Base-by-base conservation (phyloP, 2,113 vertebrate species). In the Sebastes fasciatus region DNA sequence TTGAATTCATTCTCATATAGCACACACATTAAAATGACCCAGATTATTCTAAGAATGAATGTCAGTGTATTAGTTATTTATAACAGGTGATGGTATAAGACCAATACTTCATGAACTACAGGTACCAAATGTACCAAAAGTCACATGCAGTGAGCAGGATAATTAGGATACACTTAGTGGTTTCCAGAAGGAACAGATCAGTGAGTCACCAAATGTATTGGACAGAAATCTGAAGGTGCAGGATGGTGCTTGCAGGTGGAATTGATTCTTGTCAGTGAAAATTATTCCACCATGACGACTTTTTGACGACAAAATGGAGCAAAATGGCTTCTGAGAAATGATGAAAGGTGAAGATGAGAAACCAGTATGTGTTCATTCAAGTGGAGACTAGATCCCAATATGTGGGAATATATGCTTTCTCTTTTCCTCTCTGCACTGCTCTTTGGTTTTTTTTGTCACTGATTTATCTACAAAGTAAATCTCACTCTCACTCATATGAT, bases 311-410 rank as follows among this genome's bases (percentile, higher is more conserved):
- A 1, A 67, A 68, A 52, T 76, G 45, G 48, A 42, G 60, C 34
- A 49, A 21, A 79, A 60, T 26, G 57, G 17, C 79, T 74, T 88
- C 55, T 72, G 58, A 82, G 72, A 82, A 86, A 55, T 42, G 40
- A 74, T 63, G 21, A 64, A 40, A 46, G 43, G 57, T 58, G 45
- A 79, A 76, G 66, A 80, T 42, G 54, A n/a, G 57, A 54, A 81
- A 70, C 7, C 64, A 78, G 8, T n/a, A n/a, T 71, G 58, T 71
- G 71, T 62, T 81, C 46, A 42, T 74, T 51, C 42, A 52, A 26
- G 42, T 48, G 4, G 4, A 42, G 83, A 63, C 34, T 34, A 34
- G 19, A 19, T 58, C 52, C 57, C 14, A 46, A 64, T 23, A 74
- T 65, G 46, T 12, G n/a, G 45, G 23, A 49, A 12, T 5, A 58